Evolutionary conservation across 1,140 invertebrate genomes (phyloP).

Genomic region (Zaprionus ornatus): DNA sequence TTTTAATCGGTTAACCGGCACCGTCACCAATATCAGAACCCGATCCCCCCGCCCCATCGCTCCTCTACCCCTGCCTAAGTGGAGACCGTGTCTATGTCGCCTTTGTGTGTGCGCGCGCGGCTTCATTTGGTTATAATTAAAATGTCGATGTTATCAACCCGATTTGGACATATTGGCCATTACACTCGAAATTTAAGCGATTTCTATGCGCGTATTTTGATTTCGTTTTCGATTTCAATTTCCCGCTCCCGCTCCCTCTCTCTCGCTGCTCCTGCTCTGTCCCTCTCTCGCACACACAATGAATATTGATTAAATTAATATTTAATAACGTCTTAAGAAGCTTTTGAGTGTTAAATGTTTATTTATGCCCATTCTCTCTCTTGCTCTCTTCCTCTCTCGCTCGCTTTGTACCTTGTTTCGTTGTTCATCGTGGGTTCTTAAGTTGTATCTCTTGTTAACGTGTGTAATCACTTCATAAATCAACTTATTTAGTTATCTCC

Average conservation of each 20-base stretch:
- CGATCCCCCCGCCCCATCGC: background rate
- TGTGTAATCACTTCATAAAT: slow-evolving; percentile 6
- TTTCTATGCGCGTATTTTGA: slow-evolving; percentile 78
- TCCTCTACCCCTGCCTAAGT: background rate
- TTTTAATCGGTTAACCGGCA: slow-evolving; percentile 75
- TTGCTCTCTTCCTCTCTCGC: slow-evolving; percentile 7
- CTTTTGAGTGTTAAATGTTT: slow-evolving; percentile 79
- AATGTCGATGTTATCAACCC: slow-evolving; percentile 80
- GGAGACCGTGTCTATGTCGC: slow-evolving; percentile 11
- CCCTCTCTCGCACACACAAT: slow-evolving; percentile 52
- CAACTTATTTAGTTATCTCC: background rate
- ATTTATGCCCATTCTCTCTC: slow-evolving; percentile 56
- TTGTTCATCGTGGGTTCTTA: background rate
- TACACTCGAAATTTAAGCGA: slow-evolving; percentile 80
- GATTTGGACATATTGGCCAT: slow-evolving; percentile 82
- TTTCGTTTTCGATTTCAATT: slow-evolving; percentile 52
- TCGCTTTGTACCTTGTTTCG: background rate
- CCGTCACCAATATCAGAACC: slow-evolving; percentile 22
- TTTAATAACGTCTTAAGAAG: slow-evolving; percentile 81
- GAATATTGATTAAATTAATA: slow-evolving; percentile 81
- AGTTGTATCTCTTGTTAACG: slow-evolving; percentile 3
- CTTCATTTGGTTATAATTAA: slow-evolving; percentile 83
- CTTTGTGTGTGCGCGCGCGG: slow-evolving; percentile 44
- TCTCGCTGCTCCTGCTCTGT: background rate
- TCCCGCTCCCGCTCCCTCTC: background rate